Conservation (phyloP, 2,888 invertebrate species). For the Laothoe populi region DNA sequence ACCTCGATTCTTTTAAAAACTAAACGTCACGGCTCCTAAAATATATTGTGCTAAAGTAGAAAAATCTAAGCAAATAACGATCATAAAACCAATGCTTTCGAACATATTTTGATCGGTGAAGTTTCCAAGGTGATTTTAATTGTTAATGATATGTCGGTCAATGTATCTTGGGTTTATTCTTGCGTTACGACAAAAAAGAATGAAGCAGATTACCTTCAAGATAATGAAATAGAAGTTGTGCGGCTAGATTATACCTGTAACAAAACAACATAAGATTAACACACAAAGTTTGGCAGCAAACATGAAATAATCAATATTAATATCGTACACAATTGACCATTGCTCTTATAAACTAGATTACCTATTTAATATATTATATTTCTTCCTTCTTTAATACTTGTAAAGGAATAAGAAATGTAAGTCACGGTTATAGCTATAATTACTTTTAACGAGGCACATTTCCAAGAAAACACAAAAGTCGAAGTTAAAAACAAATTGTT, state of each 20-base stretch:
- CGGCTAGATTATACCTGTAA: conserved; percentile 39
- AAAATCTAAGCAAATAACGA: conserved; percentile 3
- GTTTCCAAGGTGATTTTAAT: conserved; percentile 22
- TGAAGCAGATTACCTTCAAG: conserved; percentile 40
- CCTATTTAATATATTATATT: not conserved
- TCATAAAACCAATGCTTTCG: conserved; percentile 29
- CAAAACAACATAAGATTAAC: conserved; percentile 29
- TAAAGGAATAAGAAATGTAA: not conserved
- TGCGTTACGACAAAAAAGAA: conserved; percentile 30
- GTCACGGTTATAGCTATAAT: not conserved
- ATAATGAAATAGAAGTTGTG: conserved; percentile 34
- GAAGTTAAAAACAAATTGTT: conserved; percentile 1
- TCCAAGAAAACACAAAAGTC: not conserved
- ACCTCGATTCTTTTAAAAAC: conserved; percentile 38
- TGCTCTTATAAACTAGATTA: conserved; percentile 32
- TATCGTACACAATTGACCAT: conserved; percentile 35
- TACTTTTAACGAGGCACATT: not conserved
- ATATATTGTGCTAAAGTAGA: conserved; percentile 7
- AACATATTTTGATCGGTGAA: conserved; percentile 29
- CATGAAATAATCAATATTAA: not conserved
- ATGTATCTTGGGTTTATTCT: conserved; percentile 32
- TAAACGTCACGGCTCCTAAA: not conserved
- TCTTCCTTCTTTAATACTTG: too few relatives aligned
- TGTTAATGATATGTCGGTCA: conserved; percentile 30
- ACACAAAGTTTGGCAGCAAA: conserved; percentile 19